These are phyloP conservation scores for Martes flavigula DNA, from an alignment of 2,797 vertebrate genomes.

Conservation along the genomic window DNA sequence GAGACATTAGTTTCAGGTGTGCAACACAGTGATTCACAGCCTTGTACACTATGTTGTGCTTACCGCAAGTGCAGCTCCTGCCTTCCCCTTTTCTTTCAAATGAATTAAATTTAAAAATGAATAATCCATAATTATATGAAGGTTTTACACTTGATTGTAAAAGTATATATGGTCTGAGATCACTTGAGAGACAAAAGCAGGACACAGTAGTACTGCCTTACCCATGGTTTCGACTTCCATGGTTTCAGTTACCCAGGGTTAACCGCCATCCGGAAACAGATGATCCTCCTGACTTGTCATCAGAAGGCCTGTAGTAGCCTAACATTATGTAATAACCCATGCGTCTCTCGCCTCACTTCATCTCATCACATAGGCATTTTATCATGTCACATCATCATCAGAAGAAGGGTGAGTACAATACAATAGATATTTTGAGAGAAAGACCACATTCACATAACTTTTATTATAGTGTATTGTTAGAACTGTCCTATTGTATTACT, in stretches of 20 bases:
- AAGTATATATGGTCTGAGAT: not conserved
- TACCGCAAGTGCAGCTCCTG: not conserved
- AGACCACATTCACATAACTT: not conserved
- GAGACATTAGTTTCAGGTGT: not conserved
- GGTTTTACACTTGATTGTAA: slow-evolving; percentile 10
- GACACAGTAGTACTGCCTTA: not conserved
- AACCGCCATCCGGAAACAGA: not conserved
- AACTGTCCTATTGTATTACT: not conserved
- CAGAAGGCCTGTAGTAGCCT: not conserved
- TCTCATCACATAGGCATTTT: not conserved
- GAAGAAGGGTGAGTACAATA: not conserved
- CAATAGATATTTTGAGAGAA: not conserved
- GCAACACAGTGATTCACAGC: not conserved
- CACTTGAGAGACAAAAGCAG: not conserved
- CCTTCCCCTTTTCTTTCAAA: slow-evolving; percentile 20
- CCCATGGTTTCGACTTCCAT: not conserved
- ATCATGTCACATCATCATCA: not conserved
- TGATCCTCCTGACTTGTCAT: not conserved
- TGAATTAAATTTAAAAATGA: slow-evolving; percentile 13
- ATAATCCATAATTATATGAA: not conserved
- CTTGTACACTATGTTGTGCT: not conserved
- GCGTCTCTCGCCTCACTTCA: not conserved
- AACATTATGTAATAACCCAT: not conserved
- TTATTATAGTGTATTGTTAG: not conserved
- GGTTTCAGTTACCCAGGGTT: not conserved